Base-by-base conservation (phyloP, 2,888 invertebrate genomes). In the Agriotes lineatus region DNA sequence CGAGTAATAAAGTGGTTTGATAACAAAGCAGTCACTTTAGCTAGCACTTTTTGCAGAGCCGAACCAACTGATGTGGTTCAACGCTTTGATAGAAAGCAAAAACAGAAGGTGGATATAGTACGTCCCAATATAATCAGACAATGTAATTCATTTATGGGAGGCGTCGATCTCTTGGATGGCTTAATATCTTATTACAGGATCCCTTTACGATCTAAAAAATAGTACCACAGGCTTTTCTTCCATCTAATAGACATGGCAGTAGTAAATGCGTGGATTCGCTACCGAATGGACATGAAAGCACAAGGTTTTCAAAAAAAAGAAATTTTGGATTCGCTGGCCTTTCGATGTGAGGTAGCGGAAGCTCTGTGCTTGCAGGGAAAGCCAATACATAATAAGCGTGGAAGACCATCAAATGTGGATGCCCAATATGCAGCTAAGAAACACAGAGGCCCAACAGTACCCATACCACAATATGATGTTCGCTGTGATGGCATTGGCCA, bases 1-100 rank as follows among this genome's bases (percentile, higher is more conserved):
- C 56, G 63, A 44, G 70, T 59, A 44, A 39, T 70, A 18, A 70
- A 71, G 62, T 73, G 71, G 71, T 71, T 67, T 57, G 69, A 73
- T 35, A 68, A 68, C 57, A 63, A 52, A 68, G 37, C 48, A 12
- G 67, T 69, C 57, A 48, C 45, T 61, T 60, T 73, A 20, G 62
- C 67, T 16, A 71, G 65, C 62, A 70, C 69, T 7, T 71, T 73
- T 71, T 65, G 61, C 30, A 42, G 64, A 42, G 20, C 59, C 14
- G 60, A 67, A 56, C 67, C 71, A 64, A 16, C 60, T 48, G 71
- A 71, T 50, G 50, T 57, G 50, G 66, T 62, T 42, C 63, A 70
- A 59, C 59, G 70, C 37, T 72, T 67, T 63, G 72, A 70, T 42
- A 48, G 58, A 59, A 66, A 66, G 60, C 54, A 50, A 37, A 70